A percentile compares a stretch with the other conserved stretches of the same genome.
Conservation (phyloP, 2,888 invertebrate genomes). For the Aleiodes testaceus region DNA sequence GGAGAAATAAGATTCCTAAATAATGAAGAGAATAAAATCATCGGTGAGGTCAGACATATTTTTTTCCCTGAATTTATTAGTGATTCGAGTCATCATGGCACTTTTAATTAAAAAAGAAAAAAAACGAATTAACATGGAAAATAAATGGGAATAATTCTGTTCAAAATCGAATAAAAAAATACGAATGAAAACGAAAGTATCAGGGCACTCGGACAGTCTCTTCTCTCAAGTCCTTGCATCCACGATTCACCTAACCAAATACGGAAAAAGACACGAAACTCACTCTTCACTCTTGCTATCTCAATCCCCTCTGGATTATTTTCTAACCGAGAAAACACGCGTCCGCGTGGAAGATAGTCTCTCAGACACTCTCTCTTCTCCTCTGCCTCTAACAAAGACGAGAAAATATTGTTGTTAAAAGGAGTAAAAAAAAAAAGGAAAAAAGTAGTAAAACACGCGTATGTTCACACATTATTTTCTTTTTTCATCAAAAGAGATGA, state of each 20-base stretch:
- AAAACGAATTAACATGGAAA: no score
- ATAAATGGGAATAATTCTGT: no score
- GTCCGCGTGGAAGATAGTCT: conserved; percentile 46
- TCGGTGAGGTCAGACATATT: no score
- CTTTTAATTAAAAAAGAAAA: no score
- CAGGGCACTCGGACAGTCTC: conserved; percentile 48
- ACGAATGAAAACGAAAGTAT: conserved; percentile 27
- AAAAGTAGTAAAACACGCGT: conserved; percentile 17
- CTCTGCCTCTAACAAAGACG: background rate
- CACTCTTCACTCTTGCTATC: conserved; percentile 25
- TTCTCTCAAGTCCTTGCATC: conserved; percentile 46
- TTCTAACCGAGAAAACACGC: conserved; percentile 41
- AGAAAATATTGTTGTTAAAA: no score
- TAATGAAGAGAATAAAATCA: no score
- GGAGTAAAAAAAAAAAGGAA: background rate
- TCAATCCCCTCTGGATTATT: conserved; percentile 43
- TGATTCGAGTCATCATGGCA: no score
- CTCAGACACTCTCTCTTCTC: conserved; percentile 43
- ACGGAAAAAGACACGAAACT: conserved; percentile 46
- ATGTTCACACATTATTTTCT: conserved; percentile 43
- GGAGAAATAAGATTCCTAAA: no score
- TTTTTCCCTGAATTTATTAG: no score
- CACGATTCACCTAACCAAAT: conserved; percentile 44
- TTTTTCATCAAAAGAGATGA: conserved; percentile 41
- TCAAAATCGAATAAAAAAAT: background rate